Percentiles rank a stretch among this genome's conserved stretches.
phyloP scores from a whole-genome alignment of 1,140 invertebrate species.

The Diuraphis noxia region DNA sequence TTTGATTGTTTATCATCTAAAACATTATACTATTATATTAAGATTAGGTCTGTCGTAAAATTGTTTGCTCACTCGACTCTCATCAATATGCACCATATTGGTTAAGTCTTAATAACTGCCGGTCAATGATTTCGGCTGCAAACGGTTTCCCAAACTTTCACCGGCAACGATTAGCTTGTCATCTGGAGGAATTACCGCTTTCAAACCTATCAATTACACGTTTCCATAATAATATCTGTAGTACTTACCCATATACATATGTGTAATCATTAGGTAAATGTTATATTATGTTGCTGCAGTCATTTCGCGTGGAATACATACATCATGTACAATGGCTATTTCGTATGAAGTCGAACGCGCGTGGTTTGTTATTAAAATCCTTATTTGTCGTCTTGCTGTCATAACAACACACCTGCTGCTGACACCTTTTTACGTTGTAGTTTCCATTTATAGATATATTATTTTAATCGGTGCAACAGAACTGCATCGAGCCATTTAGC shows the following conservation, averaged over 20 bases:
- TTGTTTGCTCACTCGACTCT: neutral
- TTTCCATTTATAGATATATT: neutral
- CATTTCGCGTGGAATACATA: neutral
- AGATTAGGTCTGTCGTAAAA: neutral
- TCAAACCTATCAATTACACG: constrained; percentile 24
- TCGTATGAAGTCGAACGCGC: neutral
- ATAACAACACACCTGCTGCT: neutral
- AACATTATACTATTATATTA: neutral
- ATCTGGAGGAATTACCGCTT: neutral
- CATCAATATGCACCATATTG: neutral
- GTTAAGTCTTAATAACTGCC: neutral
- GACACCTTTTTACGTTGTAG: neutral
- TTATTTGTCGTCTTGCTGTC: neutral
- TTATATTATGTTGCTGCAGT: neutral
- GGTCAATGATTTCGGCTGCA: neutral
- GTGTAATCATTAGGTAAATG: neutral
- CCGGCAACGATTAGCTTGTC: constrained; percentile 27
- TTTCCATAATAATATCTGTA: neutral
- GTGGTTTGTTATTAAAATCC: neutral
- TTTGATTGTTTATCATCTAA: neutral
- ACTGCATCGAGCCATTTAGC: neutral
- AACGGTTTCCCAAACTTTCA: constrained; percentile 15
- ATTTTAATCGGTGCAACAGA: neutral
- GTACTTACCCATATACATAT: neutral
- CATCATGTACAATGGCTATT: neutral